Base-by-base conservation (phyloP, 2,888 invertebrate species). In the Oligia latruncula region DNA sequence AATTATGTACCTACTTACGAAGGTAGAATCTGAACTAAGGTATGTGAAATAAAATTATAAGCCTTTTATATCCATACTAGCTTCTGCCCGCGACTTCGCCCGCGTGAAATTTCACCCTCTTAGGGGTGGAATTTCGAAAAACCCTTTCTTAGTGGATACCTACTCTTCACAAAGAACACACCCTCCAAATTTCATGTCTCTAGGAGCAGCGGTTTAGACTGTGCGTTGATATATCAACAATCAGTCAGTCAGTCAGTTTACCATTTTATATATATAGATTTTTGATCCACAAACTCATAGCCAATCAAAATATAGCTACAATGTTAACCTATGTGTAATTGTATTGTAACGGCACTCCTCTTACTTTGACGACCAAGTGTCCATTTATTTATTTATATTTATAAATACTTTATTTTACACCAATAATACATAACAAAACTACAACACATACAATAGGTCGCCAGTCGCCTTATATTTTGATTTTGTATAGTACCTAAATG, bases 221-320 rank as follows among this genome's bases (percentile, higher is more conserved):
- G n/a, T n/a, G n/a, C n/a, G n/a, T n/a, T n/a, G n/a, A n/a, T n/a
- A n/a, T n/a, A n/a, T n/a, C n/a, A n/a, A n/a, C n/a, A n/a, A n/a
- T n/a, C n/a, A n/a, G n/a, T n/a, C n/a, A n/a, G n/a, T n/a, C n/a
- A n/a, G n/a, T n/a, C n/a, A n/a, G n/a, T n/a, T n/a, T n/a, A n/a
- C n/a, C n/a, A n/a, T n/a, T n/a, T n/a, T n/a, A n/a, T n/a, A n/a
- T n/a, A n/a, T n/a, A n/a, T n/a, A n/a, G n/a, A n/a, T 40, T 74
- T 40, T 40, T 20, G 8, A 17, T 52, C 52, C 20, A 74, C 35
- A 58, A 46, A 46, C 9, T 23, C 8, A 55, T 46, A 75, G 46
- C 8, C 17, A 60, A 76, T 8, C 58, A n/a, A 76, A 46, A 76
- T n/a, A 76, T 58, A 58, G 9, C 23, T 23, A 43, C 20, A 43